Percentiles rank a stretch among this genome's conserved stretches.
phyloP scores from a whole-genome alignment of 2,888 invertebrate genomes.

The Helicoverpa assulta region DNA sequence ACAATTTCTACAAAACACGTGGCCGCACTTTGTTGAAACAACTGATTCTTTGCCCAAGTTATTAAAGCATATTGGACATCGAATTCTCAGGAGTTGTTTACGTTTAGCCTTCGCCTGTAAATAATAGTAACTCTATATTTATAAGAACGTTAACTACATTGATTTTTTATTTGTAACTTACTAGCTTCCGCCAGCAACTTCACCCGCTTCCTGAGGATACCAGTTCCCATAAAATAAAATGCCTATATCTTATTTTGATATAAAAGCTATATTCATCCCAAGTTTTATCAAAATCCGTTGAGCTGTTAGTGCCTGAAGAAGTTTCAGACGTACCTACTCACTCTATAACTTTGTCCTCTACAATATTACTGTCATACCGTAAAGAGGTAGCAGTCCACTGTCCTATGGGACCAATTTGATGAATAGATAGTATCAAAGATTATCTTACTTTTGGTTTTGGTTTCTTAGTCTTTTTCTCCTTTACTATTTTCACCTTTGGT shows the following conservation, averaged over 20 bases:
- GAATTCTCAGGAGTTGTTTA: slow-evolving; percentile 62
- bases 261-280: no score
- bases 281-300: no score
- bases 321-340: no score
- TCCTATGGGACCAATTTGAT: not conserved
- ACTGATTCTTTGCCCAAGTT: slow-evolving; percentile 65
- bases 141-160: not conserved
- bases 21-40: slow-evolving; percentile 73
- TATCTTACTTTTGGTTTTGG: slow-evolving; percentile 51
- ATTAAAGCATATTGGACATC: slow-evolving; percentile 74
- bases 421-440: slow-evolving; percentile 6
- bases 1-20: slow-evolving; percentile 72
- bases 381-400: not conserved
- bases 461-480: slow-evolving; percentile 58
- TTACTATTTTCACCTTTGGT: slow-evolving; percentile 48
- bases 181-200: no score
- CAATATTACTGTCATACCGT: not conserved
- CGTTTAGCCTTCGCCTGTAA: slow-evolving; percentile 61
- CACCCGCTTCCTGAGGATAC: no score
- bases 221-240: no score
- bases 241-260: no score
- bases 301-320: no score
- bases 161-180: not conserved
- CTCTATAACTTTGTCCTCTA: no score
- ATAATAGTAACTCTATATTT: slow-evolving; percentile 11